Percentiles rank a stretch among this genome's conserved stretches.
Evolutionary conservation across 2,113 vertebrate species (phyloP).

Genomic region (Hylia prasina): DNA sequence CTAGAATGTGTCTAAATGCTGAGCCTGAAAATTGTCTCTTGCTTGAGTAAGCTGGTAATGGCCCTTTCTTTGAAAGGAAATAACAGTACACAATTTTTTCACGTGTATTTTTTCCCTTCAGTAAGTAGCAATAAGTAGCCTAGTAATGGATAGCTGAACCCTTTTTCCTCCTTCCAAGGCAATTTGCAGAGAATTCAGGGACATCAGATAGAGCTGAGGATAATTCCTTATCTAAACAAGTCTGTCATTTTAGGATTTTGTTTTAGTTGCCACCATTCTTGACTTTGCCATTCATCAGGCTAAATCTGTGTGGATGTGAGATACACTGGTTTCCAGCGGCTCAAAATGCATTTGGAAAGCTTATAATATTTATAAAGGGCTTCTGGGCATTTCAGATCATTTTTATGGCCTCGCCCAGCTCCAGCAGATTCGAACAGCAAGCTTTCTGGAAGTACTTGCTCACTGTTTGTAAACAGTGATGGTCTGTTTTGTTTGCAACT

Average conservation of each 20-base stretch:
- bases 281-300: background rate
- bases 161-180: background rate
- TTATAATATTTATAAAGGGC: background rate
- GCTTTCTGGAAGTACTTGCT: background rate
- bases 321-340: background rate
- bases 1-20: background rate
- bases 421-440: background rate
- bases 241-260: background rate
- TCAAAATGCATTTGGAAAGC: background rate
- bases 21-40: background rate
- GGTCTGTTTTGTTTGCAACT: background rate
- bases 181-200: conserved; percentile 22
- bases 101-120: background rate
- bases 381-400: background rate
- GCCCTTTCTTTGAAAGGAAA: background rate
- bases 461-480: background rate
- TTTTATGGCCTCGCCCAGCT: background rate
- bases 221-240: conserved; percentile 25
- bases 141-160: background rate
- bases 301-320: background rate
- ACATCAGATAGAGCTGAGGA: background rate
- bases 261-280: conserved; percentile 36
- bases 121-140: background rate
- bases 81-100: background rate
- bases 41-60: background rate